Evolutionary conservation across 2,113 vertebrate species (phyloP), one percentile per base, ranked within the genome.

Genomic region (Ptilorrhoa leucosticta): DNA sequence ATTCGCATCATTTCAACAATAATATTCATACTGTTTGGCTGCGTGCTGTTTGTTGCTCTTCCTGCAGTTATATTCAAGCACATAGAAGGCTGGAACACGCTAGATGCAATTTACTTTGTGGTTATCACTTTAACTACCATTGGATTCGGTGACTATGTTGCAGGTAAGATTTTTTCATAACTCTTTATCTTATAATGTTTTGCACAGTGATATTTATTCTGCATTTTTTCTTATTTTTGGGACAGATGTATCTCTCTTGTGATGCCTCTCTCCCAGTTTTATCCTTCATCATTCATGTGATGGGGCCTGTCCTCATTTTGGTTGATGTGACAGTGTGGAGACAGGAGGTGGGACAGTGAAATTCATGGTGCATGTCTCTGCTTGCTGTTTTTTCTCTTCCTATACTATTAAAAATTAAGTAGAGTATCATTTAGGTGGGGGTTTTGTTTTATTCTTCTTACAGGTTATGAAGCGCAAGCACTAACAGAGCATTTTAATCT

Each of bases 61-160:
- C 99, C 99, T 3, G 99, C 99, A 1, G 94, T 99, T 96, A 99
- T 99, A 96, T 99, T 99, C 97, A 99, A 99, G 96, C 98, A 99
- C 97, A 99, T 99, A 88, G 99, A 99, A 98, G 99, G 99, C 96
- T 99, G 99, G 99, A 99, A 98, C 89, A 98, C 99, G 4, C 98
- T 99, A 69, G 99, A 99, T 64, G 98, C 99, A 93, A 99, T 99
- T 97, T 99, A 99, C 95, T 99, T 99, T 85, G 99, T 99, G 51
- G 99, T 99, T 92, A 99, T 99, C 97, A 99, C 99, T 30, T 98
- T 99, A 96, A 99, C 99, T 77, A 99, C 99, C 35, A 99, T 99
- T 77, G 99, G 99, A 82, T 99, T 99, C 63, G 99, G 99, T 20
- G 99, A 99, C 96, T 99, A 99, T 37, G 99, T 99, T 6, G 99